A percentile compares a stretch with the other conserved stretches of the same genome.
These are phyloP conservation scores for Trididemnum nubilum DNA, from an alignment of 23 tunicate species.

Conservation along the genomic window DNA sequence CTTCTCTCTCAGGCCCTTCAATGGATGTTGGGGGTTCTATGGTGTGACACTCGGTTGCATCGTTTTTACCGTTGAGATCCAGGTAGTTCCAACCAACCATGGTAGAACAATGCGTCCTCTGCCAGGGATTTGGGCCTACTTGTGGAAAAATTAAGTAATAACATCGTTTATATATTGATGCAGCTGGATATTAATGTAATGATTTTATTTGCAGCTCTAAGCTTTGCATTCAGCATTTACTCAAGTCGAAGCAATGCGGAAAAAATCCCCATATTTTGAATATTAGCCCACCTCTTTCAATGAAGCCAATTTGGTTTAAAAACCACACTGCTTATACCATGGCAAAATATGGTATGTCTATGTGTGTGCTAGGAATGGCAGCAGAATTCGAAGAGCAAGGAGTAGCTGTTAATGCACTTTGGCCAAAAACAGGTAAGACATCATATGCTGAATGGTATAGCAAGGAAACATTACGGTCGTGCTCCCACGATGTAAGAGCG, in stretches of 20 bases:
- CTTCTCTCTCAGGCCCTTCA: too few species aligned
- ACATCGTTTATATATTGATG: too few species aligned
- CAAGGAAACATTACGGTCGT: background rate
- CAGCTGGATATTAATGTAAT: background rate
- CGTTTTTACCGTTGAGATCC: too few species aligned
- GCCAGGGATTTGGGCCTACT: too few species aligned
- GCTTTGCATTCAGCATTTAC: conserved; percentile 81
- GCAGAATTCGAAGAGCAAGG: conserved; percentile 76
- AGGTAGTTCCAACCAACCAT: too few species aligned
- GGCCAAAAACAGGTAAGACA: conserved; percentile 86
- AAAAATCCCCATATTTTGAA: conserved; percentile 95
- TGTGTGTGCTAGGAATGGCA: conserved; percentile 99
- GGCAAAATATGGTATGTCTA: conserved; percentile 96
- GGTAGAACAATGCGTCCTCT: too few species aligned
- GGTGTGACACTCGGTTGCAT: too few species aligned
- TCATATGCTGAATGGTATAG: too few species aligned
- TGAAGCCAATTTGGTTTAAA: conserved; percentile 96
- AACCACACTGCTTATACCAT: conserved; percentile 94
- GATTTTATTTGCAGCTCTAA: conserved; percentile 43
- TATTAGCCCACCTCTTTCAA: conserved; percentile 92
- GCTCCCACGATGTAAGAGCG: background rate
- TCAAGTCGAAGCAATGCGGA: conserved; percentile 79
- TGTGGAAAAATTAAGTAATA: too few species aligned
- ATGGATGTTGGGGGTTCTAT: too few species aligned
- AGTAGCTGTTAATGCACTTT: conserved; percentile 94